Conservation (phyloP, 2,888 invertebrate species). For the Volucella zonaria region DNA sequence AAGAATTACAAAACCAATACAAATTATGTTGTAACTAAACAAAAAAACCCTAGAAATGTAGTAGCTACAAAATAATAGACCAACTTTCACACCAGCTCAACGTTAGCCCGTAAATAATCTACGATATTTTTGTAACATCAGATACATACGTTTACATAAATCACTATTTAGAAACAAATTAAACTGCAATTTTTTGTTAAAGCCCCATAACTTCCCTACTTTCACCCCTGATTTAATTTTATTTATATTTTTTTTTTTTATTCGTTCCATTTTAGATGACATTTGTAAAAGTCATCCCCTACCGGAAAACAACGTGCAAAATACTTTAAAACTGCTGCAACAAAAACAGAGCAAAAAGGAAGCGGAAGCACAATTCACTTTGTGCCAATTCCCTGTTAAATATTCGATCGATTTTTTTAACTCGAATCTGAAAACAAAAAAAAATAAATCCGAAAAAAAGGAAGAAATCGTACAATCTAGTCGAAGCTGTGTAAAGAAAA, state of each 20-base stretch:
- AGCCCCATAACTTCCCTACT: not conserved
- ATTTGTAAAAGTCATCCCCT: slow-evolving; percentile 55
- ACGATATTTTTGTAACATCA: too few species aligned
- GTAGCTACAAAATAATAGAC: too few species aligned
- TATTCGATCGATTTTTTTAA: slow-evolving; percentile 59
- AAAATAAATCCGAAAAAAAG: not conserved
- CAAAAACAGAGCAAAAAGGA: slow-evolving; percentile 39
- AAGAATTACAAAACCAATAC: too few species aligned
- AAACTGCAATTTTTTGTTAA: slow-evolving; percentile 41
- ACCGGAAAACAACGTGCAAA: slow-evolving; percentile 68
- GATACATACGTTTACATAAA: slow-evolving; percentile 18
- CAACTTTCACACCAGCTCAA: too few species aligned
- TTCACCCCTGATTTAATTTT: not conserved
- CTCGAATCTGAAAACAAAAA: slow-evolving; percentile 12
- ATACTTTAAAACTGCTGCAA: slow-evolving; percentile 44
- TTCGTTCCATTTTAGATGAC: slow-evolving; percentile 31
- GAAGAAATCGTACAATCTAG: slow-evolving; percentile 35
- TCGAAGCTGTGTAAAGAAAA: slow-evolving; percentile 30
- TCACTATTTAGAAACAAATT: slow-evolving; percentile 59
- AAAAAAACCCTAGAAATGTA: too few species aligned
- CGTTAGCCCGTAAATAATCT: too few species aligned
- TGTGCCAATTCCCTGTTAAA: slow-evolving; percentile 64
- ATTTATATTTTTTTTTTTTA: not conserved
- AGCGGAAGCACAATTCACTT: slow-evolving; percentile 66
- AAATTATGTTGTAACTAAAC: too few species aligned